Conservation (phyloP, 2,888 invertebrate genomes). For the Oconnorella tubifera region DNA sequence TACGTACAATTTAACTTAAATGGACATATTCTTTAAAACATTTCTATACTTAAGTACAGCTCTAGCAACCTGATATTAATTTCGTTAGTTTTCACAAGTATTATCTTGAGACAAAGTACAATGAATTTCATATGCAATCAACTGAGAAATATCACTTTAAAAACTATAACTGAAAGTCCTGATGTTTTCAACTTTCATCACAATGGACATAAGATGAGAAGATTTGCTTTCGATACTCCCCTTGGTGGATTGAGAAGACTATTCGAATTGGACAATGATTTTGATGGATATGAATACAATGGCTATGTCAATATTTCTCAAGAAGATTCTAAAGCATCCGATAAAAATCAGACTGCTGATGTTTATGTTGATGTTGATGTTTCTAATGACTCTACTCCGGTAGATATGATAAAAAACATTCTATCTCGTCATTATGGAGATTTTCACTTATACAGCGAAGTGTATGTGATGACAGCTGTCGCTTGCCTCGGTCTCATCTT, state of each 20-base stretch:
- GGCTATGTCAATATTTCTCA: background rate
- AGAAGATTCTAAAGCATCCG: no score
- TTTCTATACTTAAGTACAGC: no score
- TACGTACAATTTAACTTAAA: no score
- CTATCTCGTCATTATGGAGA: constrained; percentile 2
- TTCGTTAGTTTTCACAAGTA: no score
- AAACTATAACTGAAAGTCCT: background rate
- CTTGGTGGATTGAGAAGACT: background rate
- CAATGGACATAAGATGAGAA: no score
- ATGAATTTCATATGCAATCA: background rate
- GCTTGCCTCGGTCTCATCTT: constrained; percentile 4
- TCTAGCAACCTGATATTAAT: no score
- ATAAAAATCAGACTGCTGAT: background rate
- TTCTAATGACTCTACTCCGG: background rate
- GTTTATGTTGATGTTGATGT: background rate
- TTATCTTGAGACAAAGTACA: no score
- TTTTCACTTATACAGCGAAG: background rate
- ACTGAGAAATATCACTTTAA: background rate
- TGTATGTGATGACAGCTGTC: background rate
- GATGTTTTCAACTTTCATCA: background rate
- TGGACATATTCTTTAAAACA: no score
- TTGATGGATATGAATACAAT: background rate
- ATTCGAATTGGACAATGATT: background rate
- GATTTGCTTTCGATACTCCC: no score
- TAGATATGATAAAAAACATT: background rate